These are phyloP conservation scores for Cepaea nemoralis DNA, from an alignment of 1,140 invertebrate species.

Conservation along the genomic window DNA sequence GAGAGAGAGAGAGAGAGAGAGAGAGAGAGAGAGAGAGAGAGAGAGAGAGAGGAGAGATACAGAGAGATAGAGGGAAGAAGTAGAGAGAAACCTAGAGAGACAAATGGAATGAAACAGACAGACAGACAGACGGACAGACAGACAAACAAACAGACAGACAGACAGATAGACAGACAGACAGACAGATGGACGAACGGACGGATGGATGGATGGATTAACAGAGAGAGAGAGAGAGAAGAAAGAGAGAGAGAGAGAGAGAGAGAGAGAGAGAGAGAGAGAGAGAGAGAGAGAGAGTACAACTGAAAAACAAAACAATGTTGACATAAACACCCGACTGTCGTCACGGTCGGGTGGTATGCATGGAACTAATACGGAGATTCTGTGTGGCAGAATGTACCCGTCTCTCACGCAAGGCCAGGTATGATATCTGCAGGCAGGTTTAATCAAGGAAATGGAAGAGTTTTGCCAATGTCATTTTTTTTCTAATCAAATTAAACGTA, in stretches of 20 bases:
- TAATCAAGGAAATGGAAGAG: conserved; percentile 13
- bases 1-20: not conserved
- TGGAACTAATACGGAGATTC: no score
- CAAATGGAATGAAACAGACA: not conserved
- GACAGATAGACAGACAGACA: no score
- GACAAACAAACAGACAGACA: not conserved
- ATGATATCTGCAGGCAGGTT: not conserved
- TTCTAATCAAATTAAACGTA: conserved; percentile 11
- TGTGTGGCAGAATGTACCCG: no score
- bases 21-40: not conserved
- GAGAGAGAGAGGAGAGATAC: no score
- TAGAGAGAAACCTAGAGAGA: not conserved
- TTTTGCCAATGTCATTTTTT: not conserved
- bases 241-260: not conserved
- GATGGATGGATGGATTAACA: no score
- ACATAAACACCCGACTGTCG: no score
- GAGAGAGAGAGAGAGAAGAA: not conserved
- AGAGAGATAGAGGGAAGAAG: not conserved
- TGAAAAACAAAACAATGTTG: no score
- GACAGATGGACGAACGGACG: no score
- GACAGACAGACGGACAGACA: not conserved
- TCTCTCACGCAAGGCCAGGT: no score
- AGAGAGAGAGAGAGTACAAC: not conserved
- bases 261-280: not conserved
- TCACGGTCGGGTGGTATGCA: no score